Evolutionary conservation across 64 coral and sea anemone genomes (phyloP), one percentile per base, ranked within the genome.

Genomic region (Montipora cactus): DNA sequence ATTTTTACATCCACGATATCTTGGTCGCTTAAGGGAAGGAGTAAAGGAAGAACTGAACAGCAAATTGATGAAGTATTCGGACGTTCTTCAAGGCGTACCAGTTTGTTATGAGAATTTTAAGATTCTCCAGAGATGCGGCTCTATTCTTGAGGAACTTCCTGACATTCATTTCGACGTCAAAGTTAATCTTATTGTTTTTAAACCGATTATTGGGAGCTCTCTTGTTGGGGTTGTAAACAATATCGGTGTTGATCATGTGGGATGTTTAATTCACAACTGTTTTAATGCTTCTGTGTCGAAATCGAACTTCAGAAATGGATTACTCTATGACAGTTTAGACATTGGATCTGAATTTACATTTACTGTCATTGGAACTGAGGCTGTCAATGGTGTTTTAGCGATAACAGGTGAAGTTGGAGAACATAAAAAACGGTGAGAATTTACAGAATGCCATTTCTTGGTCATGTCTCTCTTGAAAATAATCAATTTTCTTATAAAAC

Each of bases 211-310:
- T 61, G 92, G 91, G 49, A 94, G 92, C 48, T 89, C 89, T 5
- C 92, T 99, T 20, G 50, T 90, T 14, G 98, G 98, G 1, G 95
- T 94, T 16, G 95, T 99, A 15, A 99, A 99, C 66, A 99, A 96
- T 37, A 22, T 94, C 28, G 89, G 95, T 18, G 52, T 71, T 47
- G 95, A 94, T 90, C 95, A 99, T 44, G 78, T 99, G 6, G 98
- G 98, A 15, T 96, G 95, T 75, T 81, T 99, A 47, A 95, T 99
- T 44, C 98, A 99, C 79, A 87, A 81, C 5, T 92, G 80, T 79
- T 99, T 99, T 66, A 99, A 99, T 69, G 98, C 98, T 8, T 96
- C 98, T 0, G 70, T 99, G 70, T 19, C 89, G 5, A 94, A 53
- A 72, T 83, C 89, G 18, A 79, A 77, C 57, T 69, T 81, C 37